Conservation (phyloP, 2,113 vertebrate species). For the Bubo bubo region DNA sequence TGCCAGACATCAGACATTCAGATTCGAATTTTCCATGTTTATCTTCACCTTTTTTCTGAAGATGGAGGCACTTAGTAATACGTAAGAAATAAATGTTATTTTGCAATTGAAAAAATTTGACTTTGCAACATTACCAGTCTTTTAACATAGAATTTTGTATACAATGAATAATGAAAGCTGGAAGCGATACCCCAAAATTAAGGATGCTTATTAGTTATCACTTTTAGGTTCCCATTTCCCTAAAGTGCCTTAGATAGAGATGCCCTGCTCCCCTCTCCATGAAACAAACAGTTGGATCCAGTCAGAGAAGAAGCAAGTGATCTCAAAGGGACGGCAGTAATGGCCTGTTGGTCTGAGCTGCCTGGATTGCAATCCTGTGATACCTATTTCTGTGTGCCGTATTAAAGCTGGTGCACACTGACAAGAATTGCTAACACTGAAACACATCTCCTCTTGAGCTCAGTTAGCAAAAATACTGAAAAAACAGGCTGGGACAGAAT, state of each 20-base stretch:
- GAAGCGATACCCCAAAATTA: not conserved
- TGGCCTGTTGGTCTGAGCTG: not conserved
- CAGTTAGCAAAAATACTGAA: not conserved
- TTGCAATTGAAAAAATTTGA: not conserved
- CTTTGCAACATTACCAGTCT: not conserved
- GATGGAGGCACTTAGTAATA: not conserved
- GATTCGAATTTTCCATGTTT: conserved; percentile 15
- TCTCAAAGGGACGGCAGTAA: not conserved
- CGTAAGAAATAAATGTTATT: not conserved
- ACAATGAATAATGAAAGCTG: not conserved
- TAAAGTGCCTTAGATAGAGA: not conserved
- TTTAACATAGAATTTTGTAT: not conserved
- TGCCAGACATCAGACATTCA: conserved; percentile 5
- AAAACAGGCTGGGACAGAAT: conserved; percentile 16
- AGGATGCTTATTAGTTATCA: not conserved
- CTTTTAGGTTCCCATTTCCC: not conserved
- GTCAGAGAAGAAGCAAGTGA: not conserved
- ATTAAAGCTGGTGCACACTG: not conserved
- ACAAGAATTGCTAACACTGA: not conserved
- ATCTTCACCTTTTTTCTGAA: not conserved
- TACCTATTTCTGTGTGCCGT: not conserved
- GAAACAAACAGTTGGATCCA: not conserved
- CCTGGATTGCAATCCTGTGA: not conserved
- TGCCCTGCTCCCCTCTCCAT: not conserved
- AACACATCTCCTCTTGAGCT: not conserved